Conservation (phyloP, 2,113 vertebrate genomes). For the Mastomys natalensis region DNA sequence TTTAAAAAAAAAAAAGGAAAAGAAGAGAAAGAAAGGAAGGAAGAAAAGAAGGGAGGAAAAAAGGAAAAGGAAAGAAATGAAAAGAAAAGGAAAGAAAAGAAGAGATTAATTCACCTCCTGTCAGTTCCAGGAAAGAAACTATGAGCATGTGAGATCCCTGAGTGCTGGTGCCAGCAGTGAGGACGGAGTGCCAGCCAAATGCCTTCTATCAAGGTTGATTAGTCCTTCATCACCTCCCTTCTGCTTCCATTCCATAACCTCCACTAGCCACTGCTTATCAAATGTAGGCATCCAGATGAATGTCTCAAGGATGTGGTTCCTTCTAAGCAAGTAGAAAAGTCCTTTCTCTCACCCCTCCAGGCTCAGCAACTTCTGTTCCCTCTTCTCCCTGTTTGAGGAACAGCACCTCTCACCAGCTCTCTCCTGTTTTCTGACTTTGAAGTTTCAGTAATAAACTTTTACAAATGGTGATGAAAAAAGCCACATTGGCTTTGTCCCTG, state of each 20-base stretch:
- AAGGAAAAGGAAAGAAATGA: too few species aligned
- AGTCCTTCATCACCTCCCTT: not conserved
- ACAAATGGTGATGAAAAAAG: constrained; percentile 79
- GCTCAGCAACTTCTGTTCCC: constrained; percentile 37
- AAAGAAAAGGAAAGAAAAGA: not conserved
- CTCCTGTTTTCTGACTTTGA: constrained; percentile 81
- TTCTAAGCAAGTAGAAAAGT: not conserved
- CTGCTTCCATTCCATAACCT: not conserved
- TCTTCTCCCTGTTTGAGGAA: not conserved
- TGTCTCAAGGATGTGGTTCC: not conserved
- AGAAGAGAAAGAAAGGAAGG: too few species aligned
- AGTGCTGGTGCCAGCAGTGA: constrained; percentile 30
- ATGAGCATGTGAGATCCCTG: not conserved
- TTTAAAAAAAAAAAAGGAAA: too few species aligned
- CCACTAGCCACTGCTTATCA: not conserved
- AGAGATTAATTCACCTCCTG: not conserved
- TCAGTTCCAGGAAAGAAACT: not conserved
- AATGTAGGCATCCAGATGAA: rapidly evolving
- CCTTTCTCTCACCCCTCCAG: not conserved
- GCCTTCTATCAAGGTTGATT: not conserved
- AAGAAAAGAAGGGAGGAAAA: too few species aligned
- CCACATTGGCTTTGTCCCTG: constrained; percentile 80
- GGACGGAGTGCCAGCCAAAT: constrained; percentile 1
- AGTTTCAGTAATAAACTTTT: constrained; percentile 81
- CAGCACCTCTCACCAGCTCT: constrained; percentile 58